Evolutionary conservation across 2,113 vertebrate genomes (phyloP).

Genomic region (Dissostichus mawsoni): DNA sequence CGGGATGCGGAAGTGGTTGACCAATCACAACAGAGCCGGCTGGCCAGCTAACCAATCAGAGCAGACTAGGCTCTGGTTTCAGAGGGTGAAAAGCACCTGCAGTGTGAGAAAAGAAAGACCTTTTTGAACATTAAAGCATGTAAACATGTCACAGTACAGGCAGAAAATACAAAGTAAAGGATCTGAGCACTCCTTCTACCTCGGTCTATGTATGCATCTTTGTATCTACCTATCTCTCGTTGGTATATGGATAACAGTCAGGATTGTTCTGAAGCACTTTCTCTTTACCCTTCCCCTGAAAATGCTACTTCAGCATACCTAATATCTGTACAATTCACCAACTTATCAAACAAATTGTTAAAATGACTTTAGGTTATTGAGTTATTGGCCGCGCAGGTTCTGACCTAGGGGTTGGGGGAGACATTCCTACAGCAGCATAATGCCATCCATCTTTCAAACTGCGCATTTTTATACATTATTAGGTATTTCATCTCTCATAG

Average conservation of each 20-base stretch:
- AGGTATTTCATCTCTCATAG: conserved; percentile 16
- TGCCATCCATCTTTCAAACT: conserved; percentile 33
- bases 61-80: no score
- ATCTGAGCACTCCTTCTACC: no score
- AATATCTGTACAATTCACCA: conserved; percentile 35
- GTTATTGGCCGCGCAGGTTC: conserved; percentile 31
- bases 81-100: no score
- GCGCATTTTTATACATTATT: not conserved
- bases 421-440: conserved; percentile 31
- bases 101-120: no score
- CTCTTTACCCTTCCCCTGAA: not conserved
- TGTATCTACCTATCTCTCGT: not conserved
- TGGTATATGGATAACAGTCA: not conserved
- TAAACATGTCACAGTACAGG: no score
- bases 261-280: not conserved
- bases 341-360: conserved; percentile 26
- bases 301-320: conserved; percentile 1
- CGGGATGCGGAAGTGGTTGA: no score
- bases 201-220: not conserved
- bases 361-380: conserved; percentile 16
- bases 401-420: conserved; percentile 30
- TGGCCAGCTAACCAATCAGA: no score
- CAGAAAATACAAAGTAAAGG: no score
- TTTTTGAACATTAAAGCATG: no score
- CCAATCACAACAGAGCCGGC: no score